Evolutionary conservation across 2,113 vertebrate genomes (phyloP), one percentile per base, ranked within the genome.

Genomic region (Hemiprocne comata): DNA sequence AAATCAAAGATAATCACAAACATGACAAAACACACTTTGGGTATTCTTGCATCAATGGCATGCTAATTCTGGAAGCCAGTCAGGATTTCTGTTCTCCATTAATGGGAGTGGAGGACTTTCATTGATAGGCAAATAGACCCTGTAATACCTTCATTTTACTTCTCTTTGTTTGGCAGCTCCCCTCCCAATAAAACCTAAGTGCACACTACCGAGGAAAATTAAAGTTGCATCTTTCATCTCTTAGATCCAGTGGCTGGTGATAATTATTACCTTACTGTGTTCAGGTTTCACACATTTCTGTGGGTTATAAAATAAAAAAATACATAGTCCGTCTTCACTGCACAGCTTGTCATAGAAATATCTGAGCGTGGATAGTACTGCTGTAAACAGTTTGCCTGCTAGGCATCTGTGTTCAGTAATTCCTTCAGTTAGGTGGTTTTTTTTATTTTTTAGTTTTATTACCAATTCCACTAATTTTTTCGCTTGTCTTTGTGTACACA

Each of bases 21-120:
- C 94, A 85, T 58, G 95, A 94, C 85, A 94, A 84, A 92, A 94
- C 69, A 74, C 65, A 69, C 90, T 90, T 92, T 50, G 86, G 71
- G 54, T 86, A 85, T 91, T 88, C 77, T 87, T 19, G 3, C 75
- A 75, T 85, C 80, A 95, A 60, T 94, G 79, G 69, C 80, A 86
- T 77, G 77, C 77, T 93, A 95, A 94, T 97, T 96, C 92, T 89
- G 89, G 94, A 96, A 97, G 60, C 67, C 86, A 76, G 95, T 97
- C 92, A 94, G 77, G 64, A 69, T 90, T 95, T 94, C 93, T 96
- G 91, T 94, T 95, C 91, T 91, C 78, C 51, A 67, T 96, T 95
- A 93, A 88, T 94, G 72, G 87, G 71, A 84, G 40, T 65, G 93
- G 89, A 91, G 57, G 66, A 20, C 96, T 85, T 79, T 91, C 86